Percentiles rank a stretch among this genome's conserved stretches.
Evolutionary conservation across 2,888 invertebrate species (phyloP).

Genomic region (Cordilura impudica): DNA sequence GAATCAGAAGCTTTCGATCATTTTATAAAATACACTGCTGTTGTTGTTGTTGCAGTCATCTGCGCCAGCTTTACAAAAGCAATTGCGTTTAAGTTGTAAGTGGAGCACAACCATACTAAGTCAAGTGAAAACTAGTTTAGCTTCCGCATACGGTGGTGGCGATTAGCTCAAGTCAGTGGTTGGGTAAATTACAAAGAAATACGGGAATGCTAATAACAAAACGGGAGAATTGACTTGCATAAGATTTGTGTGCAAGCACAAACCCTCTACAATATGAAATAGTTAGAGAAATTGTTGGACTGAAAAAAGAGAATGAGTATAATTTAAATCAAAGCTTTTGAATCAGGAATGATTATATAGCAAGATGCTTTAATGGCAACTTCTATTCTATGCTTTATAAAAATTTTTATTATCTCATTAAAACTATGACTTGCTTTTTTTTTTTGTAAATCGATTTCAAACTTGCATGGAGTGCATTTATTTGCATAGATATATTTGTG

Average conservation of each 20-base stretch:
- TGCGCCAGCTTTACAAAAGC: constrained; percentile 1
- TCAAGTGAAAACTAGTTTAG: constrained; percentile 66
- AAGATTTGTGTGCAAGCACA: constrained; percentile 43
- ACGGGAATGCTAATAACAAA: constrained; percentile 37
- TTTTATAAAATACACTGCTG: neutral
- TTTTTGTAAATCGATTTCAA: no score
- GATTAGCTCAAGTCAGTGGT: constrained; percentile 53
- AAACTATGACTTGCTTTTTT: no score
- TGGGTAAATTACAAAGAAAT: constrained; percentile 54
- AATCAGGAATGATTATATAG: no score
- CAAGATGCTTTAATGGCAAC: no score
- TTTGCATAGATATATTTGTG: no score
- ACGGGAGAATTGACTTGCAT: constrained; percentile 24
- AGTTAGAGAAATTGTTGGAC: neutral
- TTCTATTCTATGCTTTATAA: no score
- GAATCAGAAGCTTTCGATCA: constrained; percentile 31
- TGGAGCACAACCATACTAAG: constrained; percentile 66
- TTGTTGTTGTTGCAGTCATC: neutral
- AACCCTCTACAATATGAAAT: neutral
- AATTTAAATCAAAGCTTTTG: neutral
- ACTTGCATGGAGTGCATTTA: no score
- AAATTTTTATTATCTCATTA: no score
- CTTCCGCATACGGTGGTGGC: constrained; percentile 64
- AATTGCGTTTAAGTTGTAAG: constrained; percentile 63
- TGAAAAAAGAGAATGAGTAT: neutral